Evolutionary conservation across 1,140 invertebrate genomes (phyloP), one percentile per base, ranked within the genome.

Genomic region (Drosophila nannoptera): DNA sequence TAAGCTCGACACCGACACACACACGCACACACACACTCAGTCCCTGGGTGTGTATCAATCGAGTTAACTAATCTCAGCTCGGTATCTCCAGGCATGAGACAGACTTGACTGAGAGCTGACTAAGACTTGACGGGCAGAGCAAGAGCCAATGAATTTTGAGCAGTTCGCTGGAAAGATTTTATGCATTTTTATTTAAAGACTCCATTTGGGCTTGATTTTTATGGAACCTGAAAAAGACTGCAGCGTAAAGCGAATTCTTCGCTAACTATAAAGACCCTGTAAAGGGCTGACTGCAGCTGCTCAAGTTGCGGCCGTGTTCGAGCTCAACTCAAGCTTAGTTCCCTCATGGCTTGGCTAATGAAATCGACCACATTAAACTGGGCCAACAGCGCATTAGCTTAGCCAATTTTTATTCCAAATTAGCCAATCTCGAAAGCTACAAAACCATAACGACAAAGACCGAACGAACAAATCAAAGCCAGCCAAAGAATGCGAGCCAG

Each of bases 401-500:
- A 65, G 60, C 32, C 63, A 69, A 75, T 83, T 60, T 60, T 69
- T 65, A 76, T 61, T 59, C 22, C 22, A 65, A 86, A 83, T 83
- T 84, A 71, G 68, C 63, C 78, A 83, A 83, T 75, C 56, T 42
- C 35, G 36, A 59, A 73, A 74, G 62, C 70, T 69, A 82, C 60
- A 82, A 77, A 66, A 78, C 43, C 74, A 77, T 75, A 83, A 83
- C 68, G 59, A 61, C 31, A 22, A 22, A 22, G 22, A 22, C 22
- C 22, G 22, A 22, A 22, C 22, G 22, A 22, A 22, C 59, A 38
- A 61, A 49, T 45, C 46, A 68, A 62, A 55, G 52, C 71, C 63
- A 78, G 80, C 72, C 54, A 35, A 82, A 83, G 78, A 83, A 83
- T 83, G 82, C 63, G 67, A 22, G 22, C 75, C 49, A 59, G 14